phyloP scores from a whole-genome alignment of 1,140 invertebrate species.

The Vanessa atalanta region DNA sequence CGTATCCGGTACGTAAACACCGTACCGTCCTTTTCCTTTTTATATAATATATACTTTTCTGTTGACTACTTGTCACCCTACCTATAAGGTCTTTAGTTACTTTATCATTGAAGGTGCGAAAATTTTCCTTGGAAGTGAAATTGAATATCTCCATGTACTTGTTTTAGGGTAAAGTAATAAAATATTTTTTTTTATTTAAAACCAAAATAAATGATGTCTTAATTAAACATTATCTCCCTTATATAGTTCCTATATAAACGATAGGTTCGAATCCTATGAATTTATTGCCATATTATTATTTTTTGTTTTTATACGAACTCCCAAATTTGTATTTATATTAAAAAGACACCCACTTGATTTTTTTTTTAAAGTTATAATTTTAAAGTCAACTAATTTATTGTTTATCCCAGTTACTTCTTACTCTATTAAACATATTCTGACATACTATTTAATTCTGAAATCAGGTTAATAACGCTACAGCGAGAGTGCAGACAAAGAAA shows the following conservation, averaged over 20 bases:
- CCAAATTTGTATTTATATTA: too few species aligned
- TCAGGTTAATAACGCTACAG: conserved; percentile 98
- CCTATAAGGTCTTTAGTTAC: not conserved
- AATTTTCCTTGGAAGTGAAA: not conserved
- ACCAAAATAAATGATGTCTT: too few species aligned
- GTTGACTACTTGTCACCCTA: not conserved
- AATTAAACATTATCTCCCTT: too few species aligned
- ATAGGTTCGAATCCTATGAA: conserved; percentile 20
- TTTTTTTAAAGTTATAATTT: too few species aligned
- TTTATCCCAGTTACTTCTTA: not conserved
- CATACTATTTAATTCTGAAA: conserved; percentile 56
- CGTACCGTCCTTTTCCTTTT: too few species aligned
- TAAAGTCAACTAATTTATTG: not conserved
- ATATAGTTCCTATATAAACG: not conserved
- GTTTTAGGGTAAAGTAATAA: conserved; percentile 5
- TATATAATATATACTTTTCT: too few species aligned
- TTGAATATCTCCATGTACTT: conserved; percentile 1
- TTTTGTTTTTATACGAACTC: not conserved
- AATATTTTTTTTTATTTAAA: too few species aligned
- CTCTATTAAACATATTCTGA: conserved; percentile 13
- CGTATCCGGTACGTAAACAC: too few species aligned
- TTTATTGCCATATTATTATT: not conserved
- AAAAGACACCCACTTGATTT: too few species aligned
- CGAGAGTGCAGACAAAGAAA: conserved; percentile 98
- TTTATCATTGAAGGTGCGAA: conserved; percentile 8